Base-by-base conservation (phyloP, 2,888 invertebrate species). In the Notodonta dromedarius region DNA sequence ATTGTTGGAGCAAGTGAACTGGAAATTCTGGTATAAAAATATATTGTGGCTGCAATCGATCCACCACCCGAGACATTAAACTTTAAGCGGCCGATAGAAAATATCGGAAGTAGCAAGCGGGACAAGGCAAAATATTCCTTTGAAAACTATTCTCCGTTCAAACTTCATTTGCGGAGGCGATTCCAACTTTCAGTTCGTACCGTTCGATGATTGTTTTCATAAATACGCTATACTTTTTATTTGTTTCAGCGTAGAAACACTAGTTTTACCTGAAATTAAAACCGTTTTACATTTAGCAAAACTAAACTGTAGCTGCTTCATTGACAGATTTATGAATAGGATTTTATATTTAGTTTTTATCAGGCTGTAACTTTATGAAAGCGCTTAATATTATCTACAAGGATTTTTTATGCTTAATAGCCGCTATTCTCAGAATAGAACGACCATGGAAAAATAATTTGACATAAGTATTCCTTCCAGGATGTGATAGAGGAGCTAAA, bases 1-100 rank as follows among this genome's bases (percentile, higher is more conserved):
- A 74, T 70, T 71, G 69, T 74, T 60, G 65, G 65, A 79, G 77
- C 66, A 83, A 88, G 84, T 82, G 84, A 86, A 83, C 84, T 86
- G 85, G 82, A 86, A 86, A 87, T 80, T 84, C 80, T 82, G 75
- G 85, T 86, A 89, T 89, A 90, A 90, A 90, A 89, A 87, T 88
- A 85, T 86, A 91, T 87, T 80, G 87, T 77, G 73, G 70, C 73
- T 80, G 85, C 85, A 83, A 88, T 87, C 84, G 85, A 88, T 89
- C 85, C 81, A 73, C 65, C 71, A 68, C 76, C 81, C 87, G 84
- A 83, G 77, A 87, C 88, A 88, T 90, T 89, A 88, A 88, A 87
- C 86, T 88, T 85, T 84, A 86, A 86, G 79, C 83, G 84, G 73
- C 72, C 80, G 82, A 84, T 84, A 79, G 84, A 83, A 83, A 86